These are phyloP conservation scores for Conchocele bisecta DNA, from an alignment of 2,888 invertebrate species.

Conservation along the genomic window DNA sequence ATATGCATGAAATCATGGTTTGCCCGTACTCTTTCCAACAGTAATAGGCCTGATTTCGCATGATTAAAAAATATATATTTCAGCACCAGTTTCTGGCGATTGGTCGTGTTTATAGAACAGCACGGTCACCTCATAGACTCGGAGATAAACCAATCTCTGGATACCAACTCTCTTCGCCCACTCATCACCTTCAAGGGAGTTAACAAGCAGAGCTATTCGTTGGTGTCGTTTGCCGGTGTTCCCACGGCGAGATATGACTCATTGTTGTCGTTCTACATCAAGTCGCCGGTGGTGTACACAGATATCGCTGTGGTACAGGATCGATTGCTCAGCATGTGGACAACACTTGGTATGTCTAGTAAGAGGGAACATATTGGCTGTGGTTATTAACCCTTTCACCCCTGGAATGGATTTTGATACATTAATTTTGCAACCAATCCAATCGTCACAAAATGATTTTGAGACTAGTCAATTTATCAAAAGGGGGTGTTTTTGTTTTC, in stretches of 20 bases:
- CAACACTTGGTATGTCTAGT: conserved; percentile 27
- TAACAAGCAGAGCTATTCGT: conserved; percentile 31
- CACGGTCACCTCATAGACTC: conserved; percentile 35
- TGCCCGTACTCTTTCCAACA: no score
- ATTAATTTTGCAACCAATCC: no score
- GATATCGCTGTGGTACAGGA: conserved; percentile 30
- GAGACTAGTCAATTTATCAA: no score
- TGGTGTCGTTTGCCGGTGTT: conserved; percentile 11
- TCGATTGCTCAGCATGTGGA: conserved; percentile 34
- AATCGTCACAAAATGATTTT: no score
- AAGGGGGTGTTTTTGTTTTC: no score
- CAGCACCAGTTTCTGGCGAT: conserved; percentile 53
- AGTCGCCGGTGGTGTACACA: conserved; percentile 33
- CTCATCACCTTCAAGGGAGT: conserved; percentile 36
- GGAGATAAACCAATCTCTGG: conserved; percentile 31
- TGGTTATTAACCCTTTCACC: no score
- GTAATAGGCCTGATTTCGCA: no score
- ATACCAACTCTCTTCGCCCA: conserved; percentile 18
- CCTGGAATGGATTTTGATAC: no score
- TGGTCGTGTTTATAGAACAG: conserved; percentile 58
- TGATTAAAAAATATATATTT: no score
- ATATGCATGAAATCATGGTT: no score
- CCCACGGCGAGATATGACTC: conserved; percentile 39
- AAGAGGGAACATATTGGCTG: no score
- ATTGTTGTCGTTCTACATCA: conserved; percentile 50